These are phyloP conservation scores for Eulithis testata DNA, from an alignment of 2,888 invertebrate genomes.

Conservation along the genomic window DNA sequence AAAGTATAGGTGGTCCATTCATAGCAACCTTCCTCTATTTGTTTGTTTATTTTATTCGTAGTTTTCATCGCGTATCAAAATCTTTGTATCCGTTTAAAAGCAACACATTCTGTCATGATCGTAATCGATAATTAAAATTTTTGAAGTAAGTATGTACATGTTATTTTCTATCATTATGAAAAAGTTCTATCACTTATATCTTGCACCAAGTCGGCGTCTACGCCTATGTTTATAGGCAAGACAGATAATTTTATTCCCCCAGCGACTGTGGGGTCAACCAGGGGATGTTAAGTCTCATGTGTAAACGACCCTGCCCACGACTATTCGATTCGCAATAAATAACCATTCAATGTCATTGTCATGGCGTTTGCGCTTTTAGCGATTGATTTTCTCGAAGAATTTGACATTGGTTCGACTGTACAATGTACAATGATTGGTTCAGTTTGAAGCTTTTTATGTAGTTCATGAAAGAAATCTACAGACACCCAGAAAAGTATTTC, in stretches of 20 bases:
- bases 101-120: too few species aligned
- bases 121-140: not conserved
- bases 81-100: too few species aligned
- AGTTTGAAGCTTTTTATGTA: too few species aligned
- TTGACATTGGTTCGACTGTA: not conserved
- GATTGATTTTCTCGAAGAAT: slow-evolving; percentile 27
- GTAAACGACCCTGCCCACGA: slow-evolving; percentile 70
- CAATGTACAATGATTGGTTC: too few species aligned
- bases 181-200: slow-evolving; percentile 36
- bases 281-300: slow-evolving; percentile 69
- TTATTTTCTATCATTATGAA: too few species aligned
- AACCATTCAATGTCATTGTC: slow-evolving; percentile 63
- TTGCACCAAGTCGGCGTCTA: slow-evolving; percentile 52
- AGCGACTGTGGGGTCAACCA: slow-evolving; percentile 55
- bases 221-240: slow-evolving; percentile 59
- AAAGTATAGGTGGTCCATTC: too few species aligned
- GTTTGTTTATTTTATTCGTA: not conserved
- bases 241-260: slow-evolving; percentile 79
- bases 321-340: slow-evolving; percentile 77
- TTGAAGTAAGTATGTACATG: too few species aligned
- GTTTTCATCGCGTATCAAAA: too few species aligned
- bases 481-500: too few species aligned
- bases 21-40: not conserved
- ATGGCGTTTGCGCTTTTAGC: slow-evolving; percentile 48
- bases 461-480: too few species aligned